phyloP scores from a whole-genome alignment of 2,888 invertebrate species.

The Dryobota labecula region DNA sequence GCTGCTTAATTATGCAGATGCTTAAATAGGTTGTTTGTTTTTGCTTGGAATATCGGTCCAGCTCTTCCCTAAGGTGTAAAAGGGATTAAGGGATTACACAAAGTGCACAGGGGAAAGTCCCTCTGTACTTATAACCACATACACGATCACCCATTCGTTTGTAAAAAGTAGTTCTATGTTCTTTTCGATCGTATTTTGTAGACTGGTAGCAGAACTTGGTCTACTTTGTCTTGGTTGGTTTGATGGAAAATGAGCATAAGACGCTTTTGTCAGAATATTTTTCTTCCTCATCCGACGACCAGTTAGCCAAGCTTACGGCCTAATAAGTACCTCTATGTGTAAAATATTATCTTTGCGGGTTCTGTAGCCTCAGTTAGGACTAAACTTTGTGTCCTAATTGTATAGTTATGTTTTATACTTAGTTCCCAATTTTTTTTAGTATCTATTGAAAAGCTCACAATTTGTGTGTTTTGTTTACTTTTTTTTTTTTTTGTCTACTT shows the following conservation, averaged over 20 bases:
- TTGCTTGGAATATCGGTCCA: slow-evolving; percentile 24
- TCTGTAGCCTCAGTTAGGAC: too few relatives aligned
- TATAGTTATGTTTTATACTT: too few relatives aligned
- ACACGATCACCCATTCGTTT: background rate
- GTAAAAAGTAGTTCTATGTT: background rate
- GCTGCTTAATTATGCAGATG: slow-evolving; percentile 52
- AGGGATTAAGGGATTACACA: slow-evolving; percentile 41
- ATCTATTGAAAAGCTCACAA: too few relatives aligned
- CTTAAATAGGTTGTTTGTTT: slow-evolving; percentile 55
- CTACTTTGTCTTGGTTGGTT: too few relatives aligned
- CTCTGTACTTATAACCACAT: slow-evolving; percentile 7
- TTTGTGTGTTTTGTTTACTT: too few relatives aligned
- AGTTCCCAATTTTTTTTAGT: too few relatives aligned
- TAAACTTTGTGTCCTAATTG: too few relatives aligned
- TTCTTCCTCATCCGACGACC: background rate
- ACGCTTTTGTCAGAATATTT: background rate
- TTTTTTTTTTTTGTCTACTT: too few relatives aligned
- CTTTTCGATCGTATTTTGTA: background rate
- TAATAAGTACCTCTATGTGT: background rate
- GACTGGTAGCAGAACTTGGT: background rate
- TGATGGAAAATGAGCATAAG: background rate
- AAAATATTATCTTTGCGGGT: too few relatives aligned
- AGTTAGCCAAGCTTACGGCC: background rate
- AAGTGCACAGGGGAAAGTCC: slow-evolving; percentile 10
- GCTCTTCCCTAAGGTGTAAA: slow-evolving; percentile 30